Evolutionary conservation across 1,140 invertebrate species (phyloP), one percentile per base, ranked within the genome.

Genomic region (Ceratina japonica): DNA sequence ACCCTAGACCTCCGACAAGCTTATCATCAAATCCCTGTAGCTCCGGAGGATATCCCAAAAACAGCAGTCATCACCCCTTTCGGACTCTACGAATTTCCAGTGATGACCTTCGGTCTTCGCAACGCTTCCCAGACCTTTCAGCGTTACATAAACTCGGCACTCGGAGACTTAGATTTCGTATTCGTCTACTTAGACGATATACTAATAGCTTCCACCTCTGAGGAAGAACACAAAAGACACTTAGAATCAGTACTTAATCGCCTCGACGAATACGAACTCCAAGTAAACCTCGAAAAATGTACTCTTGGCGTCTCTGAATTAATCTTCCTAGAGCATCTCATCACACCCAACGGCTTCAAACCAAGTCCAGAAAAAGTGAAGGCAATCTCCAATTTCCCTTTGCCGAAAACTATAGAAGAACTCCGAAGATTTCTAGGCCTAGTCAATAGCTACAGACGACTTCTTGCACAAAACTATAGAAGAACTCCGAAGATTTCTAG

Each of bases 401-500:
- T 24, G 0, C 70, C 70, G 0, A n/a, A 8, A 16, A 66, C 18
- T 15, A 18, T 61, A 0, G 72, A 64, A 27, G 20, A 73, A 31
- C 54, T 72, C n/a, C n/a, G n/a, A n/a, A n/a, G n/a, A n/a, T n/a
- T n/a, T n/a, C n/a, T n/a, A n/a, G n/a, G n/a, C n/a, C n/a, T n/a
- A n/a, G n/a, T n/a, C n/a, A n/a, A n/a, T n/a, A n/a, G n/a, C n/a
- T n/a, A n/a, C n/a, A n/a, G n/a, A n/a, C n/a, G n/a, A n/a, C n/a
- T n/a, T n/a, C n/a, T n/a, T n/a, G n/a, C n/a, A n/a, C 27, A n/a
- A 10, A 18, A 68, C 18, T 15, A 18, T 62, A 0, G 73, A 64
- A 20, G 16, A 73, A 37, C 37, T 73, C 1, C 52, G 70, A 2
- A 69, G 68, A 13, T 79, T 79, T 12, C 31, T 79, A 24, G 77